These are phyloP conservation scores for Microcaecilia unicolor DNA, from an alignment of 2,797 vertebrate species.

Conservation along the genomic window DNA sequence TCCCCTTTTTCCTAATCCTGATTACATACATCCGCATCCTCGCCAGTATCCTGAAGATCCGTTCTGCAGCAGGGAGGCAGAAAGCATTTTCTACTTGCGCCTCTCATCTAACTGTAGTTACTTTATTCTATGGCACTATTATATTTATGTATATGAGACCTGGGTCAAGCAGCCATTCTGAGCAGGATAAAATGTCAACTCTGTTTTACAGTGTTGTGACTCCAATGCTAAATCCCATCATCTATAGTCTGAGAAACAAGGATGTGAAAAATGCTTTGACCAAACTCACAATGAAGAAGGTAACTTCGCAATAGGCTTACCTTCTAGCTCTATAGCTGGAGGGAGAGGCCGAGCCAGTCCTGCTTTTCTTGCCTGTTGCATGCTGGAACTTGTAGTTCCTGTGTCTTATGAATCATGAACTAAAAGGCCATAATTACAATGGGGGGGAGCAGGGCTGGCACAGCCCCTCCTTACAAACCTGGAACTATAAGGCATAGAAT, in stretches of 20 bases:
- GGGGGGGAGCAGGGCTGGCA: no score
- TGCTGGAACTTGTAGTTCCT: no score
- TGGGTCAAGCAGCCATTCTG: neutral
- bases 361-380: no score
- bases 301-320: no score
- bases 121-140: neutral
- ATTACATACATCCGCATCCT: conserved; percentile 1
- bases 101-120: neutral
- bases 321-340: no score
- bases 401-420: no score
- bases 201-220: conserved; percentile 1
- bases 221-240: conserved; percentile 1
- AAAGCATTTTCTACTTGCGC: conserved; percentile 5
- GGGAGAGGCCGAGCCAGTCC: no score
- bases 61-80: neutral
- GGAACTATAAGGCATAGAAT: no score
- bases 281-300: neutral
- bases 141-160: conserved; percentile 3
- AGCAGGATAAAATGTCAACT: neutral
- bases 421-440: no score
- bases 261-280: neutral
- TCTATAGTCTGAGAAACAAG: conserved; percentile 1
- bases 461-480: no score
- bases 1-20: conserved; percentile 1
- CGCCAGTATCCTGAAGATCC: conserved; percentile 1